These are phyloP conservation scores for Endotricha flammealis DNA, from an alignment of 2,888 invertebrate genomes.

Conservation along the genomic window DNA sequence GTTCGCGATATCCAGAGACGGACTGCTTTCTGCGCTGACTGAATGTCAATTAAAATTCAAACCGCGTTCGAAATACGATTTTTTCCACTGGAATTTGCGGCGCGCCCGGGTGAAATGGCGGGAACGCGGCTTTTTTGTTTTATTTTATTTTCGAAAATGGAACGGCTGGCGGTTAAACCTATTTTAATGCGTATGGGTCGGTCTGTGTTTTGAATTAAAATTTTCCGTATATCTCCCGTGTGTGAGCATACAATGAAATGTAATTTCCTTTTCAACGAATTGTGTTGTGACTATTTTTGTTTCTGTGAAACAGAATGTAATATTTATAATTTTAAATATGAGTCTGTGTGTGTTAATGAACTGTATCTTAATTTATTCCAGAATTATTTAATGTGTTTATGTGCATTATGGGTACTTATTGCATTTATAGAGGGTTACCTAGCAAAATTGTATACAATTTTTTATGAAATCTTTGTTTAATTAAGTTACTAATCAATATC, in stretches of 20 bases:
- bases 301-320: conserved; percentile 4
- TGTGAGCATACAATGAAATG: conserved; percentile 64
- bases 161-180: conserved; percentile 75
- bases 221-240: conserved; percentile 44
- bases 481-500: too few species aligned
- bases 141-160: conserved; percentile 72
- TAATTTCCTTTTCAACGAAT: conserved; percentile 61
- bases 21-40: conserved; percentile 42
- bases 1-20: conserved; percentile 46
- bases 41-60: conserved; percentile 79
- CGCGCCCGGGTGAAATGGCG: conserved; percentile 70
- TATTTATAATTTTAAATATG: too few species aligned
- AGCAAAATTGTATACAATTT: too few species aligned
- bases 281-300: conserved; percentile 14
- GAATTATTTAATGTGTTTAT: too few species aligned
- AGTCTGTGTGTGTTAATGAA: too few species aligned
- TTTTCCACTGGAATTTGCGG: conserved; percentile 77
- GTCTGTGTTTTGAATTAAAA: conserved; percentile 75
- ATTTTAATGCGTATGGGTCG: conserved; percentile 76
- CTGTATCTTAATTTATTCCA: too few species aligned
- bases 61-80: conserved; percentile 78
- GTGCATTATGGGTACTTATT: too few species aligned
- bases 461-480: too few species aligned
- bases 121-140: conserved; percentile 74
- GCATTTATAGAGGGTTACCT: too few species aligned